Base-by-base conservation (phyloP, 2,797 vertebrate species). In the Typhlichthys subterraneus region DNA sequence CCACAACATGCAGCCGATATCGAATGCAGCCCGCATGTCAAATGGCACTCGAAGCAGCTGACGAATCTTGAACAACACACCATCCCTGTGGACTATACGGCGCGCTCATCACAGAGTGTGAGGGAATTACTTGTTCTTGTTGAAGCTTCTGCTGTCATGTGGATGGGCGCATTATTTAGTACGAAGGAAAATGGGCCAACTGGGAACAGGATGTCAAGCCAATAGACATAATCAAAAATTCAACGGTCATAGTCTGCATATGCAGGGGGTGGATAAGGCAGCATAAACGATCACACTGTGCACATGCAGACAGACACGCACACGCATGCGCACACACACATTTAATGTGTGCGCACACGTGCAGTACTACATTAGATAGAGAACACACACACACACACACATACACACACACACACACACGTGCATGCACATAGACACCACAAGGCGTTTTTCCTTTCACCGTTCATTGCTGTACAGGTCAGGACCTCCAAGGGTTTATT, bases 221-320 rank as follows among this genome's bases (percentile, higher is more conserved):
- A 77, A 67, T 68, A 74, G 73, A 80, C 73, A 71, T 73, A 77
- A 75, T 76, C 72, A 67, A 76, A 69, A 81, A 75, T 76, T 77
- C 78, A 59, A 69, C 80, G 76, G 77, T 77, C 78, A 59, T 42
- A 61, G 54, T 76, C 59, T 75, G 69, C 66, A 48, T 65, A 53
- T 71, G 66, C 65, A 52, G 51, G 67, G 58, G 69, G 63, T 53
- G 45, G 56, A 78, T 77, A 77, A 75, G 15, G 65, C 62, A 38
- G 48, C 76, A 53, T 80, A 73, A 77, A 84, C 86, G 54, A 84
- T 80, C 58, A 65, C 61, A 65, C 42, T 51, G 38, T 49, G 61
- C 60, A 58, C 48, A 59, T 48, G n/a, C 38, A 49, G 29, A n/a
- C 62, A 67, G 13, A 57, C 54, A 53, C 33, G 50, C 56, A 60